These are phyloP conservation scores for Tachycineta bicolor DNA, from an alignment of 2,113 vertebrate species.

Conservation along the genomic window DNA sequence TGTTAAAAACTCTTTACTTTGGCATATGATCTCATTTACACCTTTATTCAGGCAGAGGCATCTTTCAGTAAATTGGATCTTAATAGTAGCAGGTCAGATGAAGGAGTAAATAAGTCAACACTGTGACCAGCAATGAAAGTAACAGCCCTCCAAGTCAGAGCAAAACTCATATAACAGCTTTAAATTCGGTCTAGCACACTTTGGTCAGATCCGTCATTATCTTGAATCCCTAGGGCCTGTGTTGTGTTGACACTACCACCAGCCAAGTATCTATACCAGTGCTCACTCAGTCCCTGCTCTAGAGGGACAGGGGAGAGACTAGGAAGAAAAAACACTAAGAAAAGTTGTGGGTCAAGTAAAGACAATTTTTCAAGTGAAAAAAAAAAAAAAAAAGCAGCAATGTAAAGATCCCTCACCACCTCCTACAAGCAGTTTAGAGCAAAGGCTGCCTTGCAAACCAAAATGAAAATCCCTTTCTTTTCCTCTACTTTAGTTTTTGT, in stretches of 20 bases:
- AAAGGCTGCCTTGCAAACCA: not conserved
- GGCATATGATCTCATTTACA: not conserved
- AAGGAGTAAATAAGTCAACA: not conserved
- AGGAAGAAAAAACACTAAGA: not conserved
- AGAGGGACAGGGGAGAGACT: fast-evolving
- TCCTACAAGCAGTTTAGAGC: not conserved
- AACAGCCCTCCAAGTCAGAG: not conserved
- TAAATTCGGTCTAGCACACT: not conserved
- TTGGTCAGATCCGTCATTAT: not conserved
- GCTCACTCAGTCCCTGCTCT: not conserved
- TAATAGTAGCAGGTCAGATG: not conserved
- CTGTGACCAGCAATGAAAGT: not conserved
- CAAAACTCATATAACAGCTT: not conserved
- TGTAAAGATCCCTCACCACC: not conserved
- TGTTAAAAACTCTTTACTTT: not conserved
- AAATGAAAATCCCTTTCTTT: not conserved
- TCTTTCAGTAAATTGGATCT: not conserved
- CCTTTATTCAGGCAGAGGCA: not conserved
- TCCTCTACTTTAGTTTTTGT: not conserved
- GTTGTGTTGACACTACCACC: not conserved
- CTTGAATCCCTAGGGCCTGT: not conserved
- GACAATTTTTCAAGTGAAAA: not conserved
- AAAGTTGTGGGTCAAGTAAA: not conserved
- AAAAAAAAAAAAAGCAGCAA: not conserved
- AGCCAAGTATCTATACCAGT: not conserved